Conservation (phyloP, 1,140 invertebrate species). For the Platorchestia sp. region DNA sequence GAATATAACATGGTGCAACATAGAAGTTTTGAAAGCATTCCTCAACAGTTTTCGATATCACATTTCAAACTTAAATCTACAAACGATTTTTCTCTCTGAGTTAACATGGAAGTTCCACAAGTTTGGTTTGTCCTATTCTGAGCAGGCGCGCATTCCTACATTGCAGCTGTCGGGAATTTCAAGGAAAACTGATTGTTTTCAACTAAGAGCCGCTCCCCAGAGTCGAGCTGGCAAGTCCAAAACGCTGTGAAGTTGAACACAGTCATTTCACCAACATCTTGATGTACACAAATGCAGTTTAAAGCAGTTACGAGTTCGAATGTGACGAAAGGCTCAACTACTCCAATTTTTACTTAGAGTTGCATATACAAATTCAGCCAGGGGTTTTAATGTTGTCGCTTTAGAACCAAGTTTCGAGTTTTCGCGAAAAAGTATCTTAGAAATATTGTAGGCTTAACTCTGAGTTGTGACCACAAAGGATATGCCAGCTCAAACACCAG, state of each 20-base stretch:
- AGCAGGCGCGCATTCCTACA: not conserved
- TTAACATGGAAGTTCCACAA: not conserved
- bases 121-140: not conserved
- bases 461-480: too few relatives aligned
- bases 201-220: not conserved
- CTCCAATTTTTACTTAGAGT: not conserved
- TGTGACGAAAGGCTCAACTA: not conserved
- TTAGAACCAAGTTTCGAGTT: too few relatives aligned
- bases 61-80: not conserved
- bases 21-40: not conserved
- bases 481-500: too few relatives aligned
- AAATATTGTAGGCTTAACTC: too few relatives aligned
- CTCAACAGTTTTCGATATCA: not conserved
- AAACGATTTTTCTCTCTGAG: not conserved
- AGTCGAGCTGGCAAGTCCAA: not conserved
- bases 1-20: not conserved
- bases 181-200: not conserved
- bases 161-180: not conserved
- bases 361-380: not conserved
- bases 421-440: too few relatives aligned
- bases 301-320: too few relatives aligned
- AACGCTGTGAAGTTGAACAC: not conserved
- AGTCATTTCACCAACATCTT: not conserved
- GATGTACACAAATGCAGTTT: not conserved
- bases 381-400: too few relatives aligned